Conservation (phyloP, 2,113 vertebrate genomes). For the Oriolus oriolus region DNA sequence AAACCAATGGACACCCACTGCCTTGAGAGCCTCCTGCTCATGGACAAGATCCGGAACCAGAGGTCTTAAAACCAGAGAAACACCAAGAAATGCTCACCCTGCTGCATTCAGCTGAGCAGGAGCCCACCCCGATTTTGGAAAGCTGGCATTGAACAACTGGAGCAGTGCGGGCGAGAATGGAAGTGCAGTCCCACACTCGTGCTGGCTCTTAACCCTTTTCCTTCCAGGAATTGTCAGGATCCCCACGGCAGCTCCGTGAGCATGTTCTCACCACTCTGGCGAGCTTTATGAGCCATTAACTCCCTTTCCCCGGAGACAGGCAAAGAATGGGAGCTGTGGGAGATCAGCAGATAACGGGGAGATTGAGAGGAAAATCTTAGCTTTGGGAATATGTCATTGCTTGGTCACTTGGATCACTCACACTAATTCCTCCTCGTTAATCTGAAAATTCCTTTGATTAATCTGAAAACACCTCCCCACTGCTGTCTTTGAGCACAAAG, state of each 20-base stretch:
- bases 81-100: neutral
- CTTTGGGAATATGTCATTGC: neutral
- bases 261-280: slow-evolving; percentile 59
- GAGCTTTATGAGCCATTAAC: slow-evolving; percentile 43
- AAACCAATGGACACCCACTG: neutral
- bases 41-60: accelerated
- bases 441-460: neutral
- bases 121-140: neutral
- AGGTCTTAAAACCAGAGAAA: neutral
- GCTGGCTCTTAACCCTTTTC: slow-evolving; percentile 82
- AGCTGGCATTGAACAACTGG: neutral
- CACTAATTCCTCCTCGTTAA: neutral
- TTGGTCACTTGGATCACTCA: neutral
- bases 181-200: slow-evolving; percentile 42
- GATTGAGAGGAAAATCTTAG: neutral
- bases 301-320: neutral
- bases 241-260: slow-evolving; percentile 36
- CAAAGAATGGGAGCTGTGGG: neutral
- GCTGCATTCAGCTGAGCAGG: neutral
- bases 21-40: neutral
- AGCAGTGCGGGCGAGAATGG: slow-evolving; percentile 49
- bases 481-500: neutral
- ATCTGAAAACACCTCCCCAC: neutral
- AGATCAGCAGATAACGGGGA: neutral
- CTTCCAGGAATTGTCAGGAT: slow-evolving; percentile 79